Conservation (phyloP, 2,888 invertebrate species). For the Celastrina argiolus region DNA sequence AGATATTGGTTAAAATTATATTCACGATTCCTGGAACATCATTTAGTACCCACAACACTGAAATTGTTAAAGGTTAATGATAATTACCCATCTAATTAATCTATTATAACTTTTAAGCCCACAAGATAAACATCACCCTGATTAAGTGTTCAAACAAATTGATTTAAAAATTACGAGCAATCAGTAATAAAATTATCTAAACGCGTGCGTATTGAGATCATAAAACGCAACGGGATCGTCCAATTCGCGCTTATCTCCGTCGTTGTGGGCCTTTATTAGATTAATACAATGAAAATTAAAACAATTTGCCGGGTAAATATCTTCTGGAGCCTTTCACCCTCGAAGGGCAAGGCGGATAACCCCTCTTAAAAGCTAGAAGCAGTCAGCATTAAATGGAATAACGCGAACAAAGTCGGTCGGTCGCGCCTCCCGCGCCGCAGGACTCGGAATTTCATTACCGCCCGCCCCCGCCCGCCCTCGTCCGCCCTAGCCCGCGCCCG, state of each 20-base stretch:
- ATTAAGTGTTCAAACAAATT: slow-evolving; percentile 6
- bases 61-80: neutral
- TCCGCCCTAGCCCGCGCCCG: slow-evolving; percentile 58
- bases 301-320: slow-evolving; percentile 79
- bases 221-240: slow-evolving; percentile 62
- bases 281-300: slow-evolving; percentile 78
- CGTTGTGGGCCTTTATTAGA: slow-evolving; percentile 73
- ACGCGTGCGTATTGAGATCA: slow-evolving; percentile 51
- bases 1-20: no score
- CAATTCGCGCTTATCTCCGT: slow-evolving; percentile 64
- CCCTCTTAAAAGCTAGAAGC: slow-evolving; percentile 78
- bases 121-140: neutral
- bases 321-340: slow-evolving; percentile 73
- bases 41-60: no score
- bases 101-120: neutral
- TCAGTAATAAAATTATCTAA: slow-evolving; percentile 46
- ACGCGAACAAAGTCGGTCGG: slow-evolving; percentile 75
- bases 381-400: slow-evolving; percentile 78
- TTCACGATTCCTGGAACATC: no score
- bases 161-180: slow-evolving; percentile 16
- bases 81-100: neutral
- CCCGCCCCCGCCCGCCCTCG: slow-evolving; percentile 54
- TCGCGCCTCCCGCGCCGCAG: slow-evolving; percentile 49
- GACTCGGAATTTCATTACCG: slow-evolving; percentile 75
- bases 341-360: slow-evolving; percentile 76